Percentiles rank a stretch among this genome's conserved stretches.
Evolutionary conservation across 2,888 invertebrate genomes (phyloP).

Genomic region (Diloba caeruleocephala): DNA sequence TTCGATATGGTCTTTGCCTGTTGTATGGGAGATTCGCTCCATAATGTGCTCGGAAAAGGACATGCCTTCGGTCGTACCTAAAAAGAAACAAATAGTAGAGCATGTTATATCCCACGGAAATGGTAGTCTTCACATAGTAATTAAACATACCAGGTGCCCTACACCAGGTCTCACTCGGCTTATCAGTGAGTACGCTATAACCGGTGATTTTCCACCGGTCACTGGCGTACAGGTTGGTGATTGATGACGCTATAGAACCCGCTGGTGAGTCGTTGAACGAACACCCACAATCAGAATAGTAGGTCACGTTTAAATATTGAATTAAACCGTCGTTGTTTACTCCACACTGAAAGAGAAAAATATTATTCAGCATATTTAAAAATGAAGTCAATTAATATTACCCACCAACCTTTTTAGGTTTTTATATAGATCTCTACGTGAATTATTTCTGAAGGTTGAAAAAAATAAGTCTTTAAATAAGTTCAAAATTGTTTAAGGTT

Average conservation of each 20-base stretch:
- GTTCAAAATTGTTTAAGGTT: too few relatives aligned
- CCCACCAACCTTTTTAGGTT: too few relatives aligned
- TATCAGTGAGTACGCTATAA: slow-evolving; percentile 90
- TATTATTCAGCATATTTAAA: too few relatives aligned
- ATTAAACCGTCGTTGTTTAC: slow-evolving; percentile 88
- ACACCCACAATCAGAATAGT: slow-evolving; percentile 77
- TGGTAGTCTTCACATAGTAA: not conserved
- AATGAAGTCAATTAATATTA: too few relatives aligned
- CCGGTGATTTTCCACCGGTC: slow-evolving; percentile 80
- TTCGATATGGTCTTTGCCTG: slow-evolving; percentile 89
- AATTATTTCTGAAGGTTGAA: too few relatives aligned
- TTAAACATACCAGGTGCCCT: slow-evolving; percentile 91
- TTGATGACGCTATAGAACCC: slow-evolving; percentile 58
- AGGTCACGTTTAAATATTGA: slow-evolving; percentile 84
- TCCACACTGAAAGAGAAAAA: slow-evolving; percentile 78
- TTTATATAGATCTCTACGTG: too few relatives aligned
- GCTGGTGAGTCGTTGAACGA: slow-evolving; percentile 74
- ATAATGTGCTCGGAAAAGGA: slow-evolving; percentile 90
- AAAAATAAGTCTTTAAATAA: too few relatives aligned
- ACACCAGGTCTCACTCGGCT: slow-evolving; percentile 91
- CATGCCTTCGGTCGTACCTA: slow-evolving; percentile 88
- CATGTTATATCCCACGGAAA: not conserved
- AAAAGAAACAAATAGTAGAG: not conserved
- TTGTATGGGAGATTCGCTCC: slow-evolving; percentile 90
- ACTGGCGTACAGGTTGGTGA: slow-evolving; percentile 87